These are phyloP conservation scores for Drosophila greeni DNA, from an alignment of 2,888 invertebrate species.

Conservation along the genomic window DNA sequence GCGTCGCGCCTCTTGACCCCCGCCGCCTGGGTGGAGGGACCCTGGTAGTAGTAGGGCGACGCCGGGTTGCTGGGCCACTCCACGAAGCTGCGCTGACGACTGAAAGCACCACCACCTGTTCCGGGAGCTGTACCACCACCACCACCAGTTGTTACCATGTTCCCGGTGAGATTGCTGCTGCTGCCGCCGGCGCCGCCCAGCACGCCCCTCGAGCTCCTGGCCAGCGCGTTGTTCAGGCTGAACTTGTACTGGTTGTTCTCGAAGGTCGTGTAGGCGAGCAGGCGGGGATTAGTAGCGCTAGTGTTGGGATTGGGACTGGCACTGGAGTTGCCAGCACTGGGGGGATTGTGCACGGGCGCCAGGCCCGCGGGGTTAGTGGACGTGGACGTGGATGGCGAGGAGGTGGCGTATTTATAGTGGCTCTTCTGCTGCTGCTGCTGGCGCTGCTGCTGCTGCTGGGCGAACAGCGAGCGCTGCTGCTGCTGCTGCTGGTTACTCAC, in stretches of 20 bases:
- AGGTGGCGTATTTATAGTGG: constrained; percentile 70
- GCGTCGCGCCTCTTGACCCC: constrained; percentile 76
- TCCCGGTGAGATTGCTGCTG: constrained; percentile 68
- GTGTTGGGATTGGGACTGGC: constrained; percentile 23
- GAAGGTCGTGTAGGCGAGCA: constrained; percentile 79
- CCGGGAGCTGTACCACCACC: constrained; percentile 41
- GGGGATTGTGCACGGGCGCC: constrained; percentile 74
- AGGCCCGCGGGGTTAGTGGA: constrained; percentile 64
- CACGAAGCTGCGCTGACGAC: constrained; percentile 71
- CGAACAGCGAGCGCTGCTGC: constrained; percentile 73
- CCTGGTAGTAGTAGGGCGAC: constrained; percentile 76
- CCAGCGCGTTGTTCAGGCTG: constrained; percentile 77
- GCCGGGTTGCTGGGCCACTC: constrained; percentile 77
- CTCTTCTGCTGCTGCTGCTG: constrained; percentile 66
- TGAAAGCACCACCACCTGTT: constrained; percentile 62
- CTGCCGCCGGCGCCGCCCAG: constrained; percentile 54
- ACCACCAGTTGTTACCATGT: constrained; percentile 33
- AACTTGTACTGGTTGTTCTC: constrained; percentile 79
- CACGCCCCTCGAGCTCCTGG: constrained; percentile 49
- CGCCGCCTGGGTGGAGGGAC: constrained; percentile 60
- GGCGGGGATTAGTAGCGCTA: constrained; percentile 62
- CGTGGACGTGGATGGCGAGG: constrained; percentile 44
- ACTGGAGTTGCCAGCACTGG: constrained; percentile 36
- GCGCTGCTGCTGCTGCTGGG: constrained; percentile 71
- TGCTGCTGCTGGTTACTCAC: constrained; percentile 79